Conservation (phyloP, 2,797 vertebrate genomes). For the Hapalemur alaotrensis region DNA sequence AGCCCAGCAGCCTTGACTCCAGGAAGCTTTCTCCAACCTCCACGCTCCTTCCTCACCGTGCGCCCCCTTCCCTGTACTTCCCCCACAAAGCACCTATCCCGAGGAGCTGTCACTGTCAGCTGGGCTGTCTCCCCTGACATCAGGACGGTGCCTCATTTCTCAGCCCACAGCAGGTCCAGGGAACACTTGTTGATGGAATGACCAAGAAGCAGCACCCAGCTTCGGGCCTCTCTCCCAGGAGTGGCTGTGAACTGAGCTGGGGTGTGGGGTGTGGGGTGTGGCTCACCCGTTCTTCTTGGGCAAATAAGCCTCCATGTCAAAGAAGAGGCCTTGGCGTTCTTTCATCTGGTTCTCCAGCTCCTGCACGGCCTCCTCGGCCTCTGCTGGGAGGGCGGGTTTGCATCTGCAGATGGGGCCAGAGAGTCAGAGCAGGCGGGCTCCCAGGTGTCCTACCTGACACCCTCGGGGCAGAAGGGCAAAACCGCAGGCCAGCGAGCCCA, state of each 20-base stretch:
- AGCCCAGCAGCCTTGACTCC: background rate
- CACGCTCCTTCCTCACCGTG: background rate
- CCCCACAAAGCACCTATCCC: background rate
- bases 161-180: background rate
- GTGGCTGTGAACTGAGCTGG: background rate
- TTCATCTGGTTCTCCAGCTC: constrained; percentile 90
- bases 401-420: constrained; percentile 81
- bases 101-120: background rate
- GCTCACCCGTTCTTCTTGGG: constrained; percentile 96
- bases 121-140: background rate
- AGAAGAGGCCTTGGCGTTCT: constrained; percentile 88
- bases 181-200: background rate
- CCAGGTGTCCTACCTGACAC: background rate
- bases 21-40: background rate
- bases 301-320: constrained; percentile 96
- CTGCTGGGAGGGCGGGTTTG: constrained; percentile 79
- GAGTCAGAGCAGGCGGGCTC: background rate
- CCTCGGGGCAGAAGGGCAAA: background rate
- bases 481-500: background rate
- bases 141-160: background rate
- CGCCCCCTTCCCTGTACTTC: background rate
- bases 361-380: constrained; percentile 79
- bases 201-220: background rate
- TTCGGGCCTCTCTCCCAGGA: background rate
- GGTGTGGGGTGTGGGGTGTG: background rate